phyloP scores from a whole-genome alignment of 2,797 vertebrate genomes.

The Macrochelys suwanniensis region DNA sequence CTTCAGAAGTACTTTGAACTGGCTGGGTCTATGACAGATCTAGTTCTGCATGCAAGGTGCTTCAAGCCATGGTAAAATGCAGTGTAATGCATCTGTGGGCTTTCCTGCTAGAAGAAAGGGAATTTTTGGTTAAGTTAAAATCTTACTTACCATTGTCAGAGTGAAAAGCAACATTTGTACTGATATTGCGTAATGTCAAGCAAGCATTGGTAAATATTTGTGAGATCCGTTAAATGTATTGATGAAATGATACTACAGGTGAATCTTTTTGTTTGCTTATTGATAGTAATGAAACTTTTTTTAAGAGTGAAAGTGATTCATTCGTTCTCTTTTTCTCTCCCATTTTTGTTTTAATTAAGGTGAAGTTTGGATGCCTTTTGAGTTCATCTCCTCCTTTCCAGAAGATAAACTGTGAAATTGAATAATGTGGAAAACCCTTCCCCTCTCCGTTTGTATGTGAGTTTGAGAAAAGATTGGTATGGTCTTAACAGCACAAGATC shows the following conservation, averaged over 20 bases:
- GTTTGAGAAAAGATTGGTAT: constrained; percentile 53
- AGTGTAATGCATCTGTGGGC: background rate
- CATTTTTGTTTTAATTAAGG: constrained; percentile 66
- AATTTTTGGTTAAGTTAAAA: background rate
- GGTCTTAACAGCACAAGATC: constrained; percentile 65
- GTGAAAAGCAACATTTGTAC: background rate
- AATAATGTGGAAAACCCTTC: constrained; percentile 64
- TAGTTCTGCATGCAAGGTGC: background rate
- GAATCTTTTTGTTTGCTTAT: background rate
- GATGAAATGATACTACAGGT: background rate
- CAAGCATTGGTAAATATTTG: background rate
- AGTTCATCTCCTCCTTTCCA: constrained; percentile 42
- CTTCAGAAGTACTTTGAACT: background rate
- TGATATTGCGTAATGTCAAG: background rate
- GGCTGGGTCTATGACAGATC: background rate
- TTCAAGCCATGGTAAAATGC: background rate
- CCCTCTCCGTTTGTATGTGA: constrained; percentile 58
- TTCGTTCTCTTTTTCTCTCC: background rate
- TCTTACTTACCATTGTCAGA: background rate
- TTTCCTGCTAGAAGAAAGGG: background rate
- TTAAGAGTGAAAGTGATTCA: fast-evolving
- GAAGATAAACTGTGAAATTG: constrained; percentile 60
- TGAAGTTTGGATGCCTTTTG: constrained; percentile 38
- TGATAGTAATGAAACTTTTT: background rate
- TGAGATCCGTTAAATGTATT: background rate